Evolutionary conservation across 2,113 vertebrate species (phyloP), one percentile per base, ranked within the genome.

Genomic region (Plestiodon gilberti): DNA sequence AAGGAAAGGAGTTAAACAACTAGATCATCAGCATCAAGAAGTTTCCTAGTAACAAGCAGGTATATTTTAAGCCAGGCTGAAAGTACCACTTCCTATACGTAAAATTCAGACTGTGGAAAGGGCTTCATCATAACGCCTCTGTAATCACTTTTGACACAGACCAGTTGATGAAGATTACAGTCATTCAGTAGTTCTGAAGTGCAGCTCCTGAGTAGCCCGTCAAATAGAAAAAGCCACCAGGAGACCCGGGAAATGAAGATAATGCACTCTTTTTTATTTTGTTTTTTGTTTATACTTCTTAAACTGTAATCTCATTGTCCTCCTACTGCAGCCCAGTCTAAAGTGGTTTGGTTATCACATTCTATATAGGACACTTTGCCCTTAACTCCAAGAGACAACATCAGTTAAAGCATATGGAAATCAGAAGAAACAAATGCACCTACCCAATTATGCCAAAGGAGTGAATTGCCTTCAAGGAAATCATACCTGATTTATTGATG

Each of bases 101-200:
- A 55, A 67, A 69, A 78, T 74, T 73, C 80, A 85, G 9, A 65
- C 67, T 86, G 38, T 69, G 73, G 55, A 35, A 62, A 74, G 30
- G 69, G 30, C 78, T 81, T 86, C 78, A 62, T 71, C 3, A 80
- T 1, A 74, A 23, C 23, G 17, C 13, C 25, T 91, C 22, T 86
- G 33, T 89, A 75, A n/a, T n/a, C 35, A 89, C 74, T 88, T 80
- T 57, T 78, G 57, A 86, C 77, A 81, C 62, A 89, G 73, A 77
- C 75, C 61, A 76, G 85, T 78, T 25, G 30, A 62, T 75, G 28
- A 48, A 59, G 20, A 76, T 82, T 83, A 79, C 25, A 71, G 35
- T 87, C 25, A 81, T 67, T 59, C 71, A 14, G 85, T 38, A 84
- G 13, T 55, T 48, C 33, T 75, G 17, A 87, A 92, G 43, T 85